Conservation (phyloP, 2,888 invertebrate species). For the Chymomyza amoena region DNA sequence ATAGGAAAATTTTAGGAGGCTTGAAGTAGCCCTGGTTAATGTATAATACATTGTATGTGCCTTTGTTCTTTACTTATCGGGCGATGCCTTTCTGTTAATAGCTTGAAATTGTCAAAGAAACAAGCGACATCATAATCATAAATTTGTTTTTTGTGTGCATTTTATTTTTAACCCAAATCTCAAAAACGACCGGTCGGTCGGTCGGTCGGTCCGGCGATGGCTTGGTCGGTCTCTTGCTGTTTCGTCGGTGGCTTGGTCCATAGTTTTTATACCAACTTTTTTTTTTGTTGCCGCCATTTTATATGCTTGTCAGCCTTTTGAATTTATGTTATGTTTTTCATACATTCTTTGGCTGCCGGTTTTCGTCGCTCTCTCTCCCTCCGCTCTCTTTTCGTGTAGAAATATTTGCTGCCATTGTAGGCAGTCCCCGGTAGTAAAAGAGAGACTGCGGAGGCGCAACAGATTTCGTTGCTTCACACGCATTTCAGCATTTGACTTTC, state of each 20-base stretch:
- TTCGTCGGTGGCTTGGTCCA: slow-evolving; percentile 15
- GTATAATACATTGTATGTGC: neutral
- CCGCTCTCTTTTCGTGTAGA: neutral
- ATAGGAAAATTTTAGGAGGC: no score
- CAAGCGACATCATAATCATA: slow-evolving; percentile 55
- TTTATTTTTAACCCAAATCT: slow-evolving; percentile 69
- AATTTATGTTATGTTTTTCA: slow-evolving; percentile 69
- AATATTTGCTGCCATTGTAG: neutral
- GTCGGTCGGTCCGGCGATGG: neutral
- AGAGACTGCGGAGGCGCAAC: slow-evolving; percentile 46
- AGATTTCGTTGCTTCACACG: slow-evolving; percentile 65
- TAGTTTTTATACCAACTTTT: slow-evolving; percentile 64
- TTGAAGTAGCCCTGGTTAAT: no score
- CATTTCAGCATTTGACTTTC: slow-evolving; percentile 63
- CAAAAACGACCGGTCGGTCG: slow-evolving; percentile 8
- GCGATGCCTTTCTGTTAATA: slow-evolving; percentile 32
- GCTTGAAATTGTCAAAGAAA: slow-evolving; percentile 35
- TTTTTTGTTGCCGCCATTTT: slow-evolving; percentile 36
- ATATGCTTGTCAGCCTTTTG: slow-evolving; percentile 65
- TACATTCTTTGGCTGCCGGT: slow-evolving; percentile 58
- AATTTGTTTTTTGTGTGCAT: slow-evolving; percentile 53
- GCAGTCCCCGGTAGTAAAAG: neutral
- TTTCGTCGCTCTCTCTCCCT: slow-evolving; percentile 23
- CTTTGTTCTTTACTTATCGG: neutral
- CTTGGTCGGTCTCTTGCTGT: slow-evolving; percentile 9